Evolutionary conservation across 2,888 invertebrate species (phyloP).

Genomic region (Acleris cristana): DNA sequence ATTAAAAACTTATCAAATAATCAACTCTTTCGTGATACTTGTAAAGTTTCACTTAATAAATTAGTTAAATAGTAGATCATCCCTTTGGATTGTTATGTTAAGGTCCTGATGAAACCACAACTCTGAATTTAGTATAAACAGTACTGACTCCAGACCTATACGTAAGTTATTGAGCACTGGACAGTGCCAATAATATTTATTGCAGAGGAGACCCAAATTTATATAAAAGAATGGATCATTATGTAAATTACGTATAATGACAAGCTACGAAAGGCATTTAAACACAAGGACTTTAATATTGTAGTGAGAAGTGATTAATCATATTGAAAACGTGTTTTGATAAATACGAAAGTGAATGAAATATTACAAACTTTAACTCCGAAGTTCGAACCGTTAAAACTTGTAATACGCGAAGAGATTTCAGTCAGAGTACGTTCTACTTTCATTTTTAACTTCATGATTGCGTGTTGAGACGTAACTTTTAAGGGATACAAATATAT

Average conservation of each 20-base stretch:
- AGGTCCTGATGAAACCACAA: constrained; percentile 6
- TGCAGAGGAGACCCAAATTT: constrained; percentile 45
- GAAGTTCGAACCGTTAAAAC: background rate
- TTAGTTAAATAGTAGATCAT: too few species aligned
- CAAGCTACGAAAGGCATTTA: constrained; percentile 47
- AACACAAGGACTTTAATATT: constrained; percentile 37
- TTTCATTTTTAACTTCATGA: constrained; percentile 6
- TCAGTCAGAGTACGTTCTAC: background rate
- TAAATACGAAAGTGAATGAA: constrained; percentile 29
- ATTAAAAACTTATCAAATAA: too few species aligned
- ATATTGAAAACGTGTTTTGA: constrained; percentile 32
- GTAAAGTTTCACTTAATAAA: too few species aligned
- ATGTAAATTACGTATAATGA: constrained; percentile 62
- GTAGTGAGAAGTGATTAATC: constrained; percentile 3
- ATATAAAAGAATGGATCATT: constrained; percentile 60
- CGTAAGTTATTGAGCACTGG: background rate
- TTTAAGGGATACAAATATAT: background rate
- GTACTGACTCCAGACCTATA: background rate
- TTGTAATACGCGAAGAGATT: constrained; percentile 41
- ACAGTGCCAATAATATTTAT: constrained; percentile 21
- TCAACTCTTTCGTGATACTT: too few species aligned
- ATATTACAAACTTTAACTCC: constrained; percentile 21
- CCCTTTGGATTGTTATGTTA: too few species aligned
- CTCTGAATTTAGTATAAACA: background rate
- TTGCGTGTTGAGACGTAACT: background rate